Base-by-base conservation (phyloP, 2,113 vertebrate genomes). In the Polyodon spathula region DNA sequence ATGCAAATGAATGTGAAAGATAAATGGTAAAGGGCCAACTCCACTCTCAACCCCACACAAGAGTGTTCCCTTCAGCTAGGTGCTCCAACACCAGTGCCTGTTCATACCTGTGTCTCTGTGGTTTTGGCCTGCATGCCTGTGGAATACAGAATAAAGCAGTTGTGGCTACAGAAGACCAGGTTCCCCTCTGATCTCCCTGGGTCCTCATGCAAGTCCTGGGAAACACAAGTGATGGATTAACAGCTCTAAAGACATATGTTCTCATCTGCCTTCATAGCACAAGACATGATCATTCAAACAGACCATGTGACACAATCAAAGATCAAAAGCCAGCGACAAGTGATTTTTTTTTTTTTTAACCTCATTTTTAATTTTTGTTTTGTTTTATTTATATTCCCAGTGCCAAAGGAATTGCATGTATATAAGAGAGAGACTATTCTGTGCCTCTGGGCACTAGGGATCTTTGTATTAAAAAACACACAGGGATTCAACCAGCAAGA, bases 151-250 rank as follows among this genome's bases (percentile, higher is more conserved):
- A 92, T 60, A 37, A 90, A 93, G 78, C 96, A 99, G 80, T 86
- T 91, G 64, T 90, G 89, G 74, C 94, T 98, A 73, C 96, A 99
- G 76, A 97, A 99, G 41, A 95, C 84, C 51, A 88, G 63, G 68
- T 92, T 85, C 61, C 87, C 90, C 62, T 87, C 86, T 55, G 80
- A 73, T 74, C 87, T 85, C 37, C 79, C 78, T 67, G 76, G 66
- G 46, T 71, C 69, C 17, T 89, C 86, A 66, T 81, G 82, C 41
- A 74, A 78, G 71, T 83, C 83, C 77, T 89, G 76, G 56, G 67
- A 74, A 77, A 60, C 66, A 74, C n/a, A 58, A 76, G 38, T 64
- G 48, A 60, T 64, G 64, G 1, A n/a, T 41, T 39, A 63, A 6
- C 43, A 66, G 16, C 16, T 27, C 55, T 41, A 39, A 37, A 11